These are phyloP conservation scores for Bothrops jararaca DNA, from an alignment of 2,113 vertebrate species.

Conservation along the genomic window DNA sequence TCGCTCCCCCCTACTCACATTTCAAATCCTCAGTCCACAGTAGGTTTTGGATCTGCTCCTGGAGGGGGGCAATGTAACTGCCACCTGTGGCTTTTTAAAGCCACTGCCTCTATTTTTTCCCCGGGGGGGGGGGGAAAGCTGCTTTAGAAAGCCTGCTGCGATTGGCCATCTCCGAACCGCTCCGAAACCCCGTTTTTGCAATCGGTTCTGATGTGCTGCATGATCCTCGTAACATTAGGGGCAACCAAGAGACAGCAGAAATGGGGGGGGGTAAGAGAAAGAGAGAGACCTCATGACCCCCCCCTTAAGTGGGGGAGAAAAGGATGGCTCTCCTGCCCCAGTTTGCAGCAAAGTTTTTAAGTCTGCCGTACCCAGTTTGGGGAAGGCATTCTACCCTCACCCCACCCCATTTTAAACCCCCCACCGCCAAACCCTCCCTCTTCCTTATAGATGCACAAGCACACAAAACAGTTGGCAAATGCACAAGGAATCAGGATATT, in stretches of 20 bases:
- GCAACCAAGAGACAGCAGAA: background rate
- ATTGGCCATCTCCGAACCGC: fast-evolving
- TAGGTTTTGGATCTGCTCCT: background rate
- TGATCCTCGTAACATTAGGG: too few species aligned
- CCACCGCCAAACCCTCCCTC: background rate
- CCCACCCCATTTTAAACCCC: background rate
- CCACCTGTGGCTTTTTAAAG: background rate
- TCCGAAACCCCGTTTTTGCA: background rate
- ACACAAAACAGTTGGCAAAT: background rate
- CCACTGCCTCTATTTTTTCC: fast-evolving
- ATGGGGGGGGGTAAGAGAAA: background rate
- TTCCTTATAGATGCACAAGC: background rate
- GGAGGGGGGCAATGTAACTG: background rate
- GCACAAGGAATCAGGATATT: background rate
- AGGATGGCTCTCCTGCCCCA: background rate
- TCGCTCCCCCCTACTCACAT: too few species aligned
- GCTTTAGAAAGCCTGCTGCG: background rate
- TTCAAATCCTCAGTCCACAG: background rate
- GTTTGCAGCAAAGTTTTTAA: background rate
- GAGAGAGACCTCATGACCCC: background rate
- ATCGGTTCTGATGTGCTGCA: background rate
- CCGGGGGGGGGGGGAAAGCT: too few species aligned
- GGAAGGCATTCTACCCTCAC: background rate
- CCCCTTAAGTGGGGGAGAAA: background rate
- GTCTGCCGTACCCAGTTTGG: background rate